These are phyloP conservation scores for Sebastes itinus DNA, from an alignment of 2,797 vertebrate genomes.

Conservation along the genomic window DNA sequence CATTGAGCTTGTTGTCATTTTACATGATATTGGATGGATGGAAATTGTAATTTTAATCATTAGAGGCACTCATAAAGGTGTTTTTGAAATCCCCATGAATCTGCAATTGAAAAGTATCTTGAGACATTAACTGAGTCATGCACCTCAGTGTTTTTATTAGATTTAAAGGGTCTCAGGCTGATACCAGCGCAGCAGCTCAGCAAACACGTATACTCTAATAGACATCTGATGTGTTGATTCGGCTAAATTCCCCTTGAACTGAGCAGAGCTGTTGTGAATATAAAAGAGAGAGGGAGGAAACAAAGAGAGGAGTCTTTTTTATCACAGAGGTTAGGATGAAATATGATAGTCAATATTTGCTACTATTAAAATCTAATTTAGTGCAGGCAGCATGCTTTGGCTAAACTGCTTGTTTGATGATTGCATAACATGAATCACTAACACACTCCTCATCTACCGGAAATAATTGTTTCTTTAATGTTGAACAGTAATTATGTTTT, in stretches of 20 bases:
- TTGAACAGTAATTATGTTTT: constrained; percentile 3
- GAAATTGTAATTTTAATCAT: not conserved
- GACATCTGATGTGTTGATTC: constrained; percentile 27
- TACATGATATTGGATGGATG: not conserved
- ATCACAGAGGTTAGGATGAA: constrained; percentile 13
- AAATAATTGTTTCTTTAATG: constrained; percentile 14
- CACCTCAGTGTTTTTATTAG: not conserved
- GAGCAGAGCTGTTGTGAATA: not conserved
- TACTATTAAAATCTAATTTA: constrained; percentile 26
- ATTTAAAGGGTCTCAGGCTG: not conserved
- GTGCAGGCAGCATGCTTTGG: not conserved
- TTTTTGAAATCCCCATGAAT: not conserved
- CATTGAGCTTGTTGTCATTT: not conserved
- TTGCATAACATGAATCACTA: constrained; percentile 1
- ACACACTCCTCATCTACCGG: not conserved
- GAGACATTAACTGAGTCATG: not conserved
- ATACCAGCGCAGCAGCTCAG: not conserved
- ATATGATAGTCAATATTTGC: constrained; percentile 20
- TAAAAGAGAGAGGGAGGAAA: not conserved
- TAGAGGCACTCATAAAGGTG: not conserved
- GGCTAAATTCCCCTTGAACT: constrained; percentile 9
- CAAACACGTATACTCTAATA: not conserved
- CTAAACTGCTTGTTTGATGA: not conserved
- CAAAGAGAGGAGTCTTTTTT: not conserved
- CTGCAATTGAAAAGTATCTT: not conserved